Evolutionary conservation across 2,113 vertebrate genomes (phyloP), one percentile per base, ranked within the genome.

Genomic region (Rhabdomys dilectus): DNA sequence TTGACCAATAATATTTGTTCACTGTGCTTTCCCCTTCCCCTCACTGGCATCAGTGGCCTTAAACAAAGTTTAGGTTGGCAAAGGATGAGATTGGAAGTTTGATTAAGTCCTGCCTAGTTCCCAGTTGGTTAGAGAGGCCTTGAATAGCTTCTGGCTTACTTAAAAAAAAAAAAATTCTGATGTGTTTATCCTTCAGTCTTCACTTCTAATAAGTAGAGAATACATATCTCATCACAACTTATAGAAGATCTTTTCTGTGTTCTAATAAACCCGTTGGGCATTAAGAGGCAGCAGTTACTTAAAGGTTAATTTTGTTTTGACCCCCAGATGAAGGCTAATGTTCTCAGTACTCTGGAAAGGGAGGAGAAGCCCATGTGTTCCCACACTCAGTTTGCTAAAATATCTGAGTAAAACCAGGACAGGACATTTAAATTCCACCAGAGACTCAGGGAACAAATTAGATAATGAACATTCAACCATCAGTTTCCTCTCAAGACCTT

Each of bases 1-100:
- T 58, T 90, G 42, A 92, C 15, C 51, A 0, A 10, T 51, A 48
- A 39, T 75, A 51, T 5, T 42, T 66, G 2, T 31, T 58, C 34
- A 21, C 13, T 48, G 1, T 0, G 39, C 48, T 9, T 26, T 2
- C 10, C 6, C 9, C 17, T 5, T 19, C 3, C 34, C 5, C 45
- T 81, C 8, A n/a, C 24, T 10, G 6, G 26, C 75, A 73, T 56
- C n/a, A 16, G 12, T 64, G 56, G 22, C 17, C 42, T 89, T 48
- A 16, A 73, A 93, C 77, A 84, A 88, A n/a, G 62, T 62, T 51
- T 24, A 16, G 31, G 31, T 80, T 91, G 94, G 62, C 80, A 72
- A 3, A 68, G 42, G 12, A n/a, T 31, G 22, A 60, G 80, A 82
- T 62, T 17, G 16, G 64, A 36, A 5, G 10, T 11, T 89, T 77